phyloP scores from a whole-genome alignment of 2,888 invertebrate genomes.

The Noctua janthina region DNA sequence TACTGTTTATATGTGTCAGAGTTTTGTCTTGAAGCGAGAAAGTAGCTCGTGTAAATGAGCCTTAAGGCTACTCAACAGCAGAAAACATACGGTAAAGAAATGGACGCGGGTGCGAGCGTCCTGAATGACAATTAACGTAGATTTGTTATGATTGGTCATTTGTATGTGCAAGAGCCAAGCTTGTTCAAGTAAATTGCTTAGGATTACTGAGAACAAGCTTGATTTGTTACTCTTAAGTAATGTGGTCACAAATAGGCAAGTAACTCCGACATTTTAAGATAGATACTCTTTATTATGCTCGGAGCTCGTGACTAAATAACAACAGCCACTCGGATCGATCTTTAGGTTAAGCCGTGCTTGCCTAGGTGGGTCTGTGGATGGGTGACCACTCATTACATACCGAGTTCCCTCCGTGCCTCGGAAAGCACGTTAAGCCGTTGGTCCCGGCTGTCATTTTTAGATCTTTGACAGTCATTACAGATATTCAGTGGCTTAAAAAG shows the following conservation, averaged over 20 bases:
- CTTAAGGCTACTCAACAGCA: not conserved
- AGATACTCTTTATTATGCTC: not conserved
- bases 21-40: not conserved
- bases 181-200: conserved; percentile 17
- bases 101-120: conserved; percentile 18
- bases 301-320: too few relatives aligned
- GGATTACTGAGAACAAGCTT: conserved; percentile 2
- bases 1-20: not conserved
- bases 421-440: too few relatives aligned
- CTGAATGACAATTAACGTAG: conserved; percentile 26
- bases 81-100: conserved; percentile 47
- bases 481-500: too few relatives aligned
- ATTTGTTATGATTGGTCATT: conserved; percentile 29
- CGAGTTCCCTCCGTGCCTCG: too few relatives aligned
- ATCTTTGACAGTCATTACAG: too few relatives aligned
- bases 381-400: too few relatives aligned
- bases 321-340: too few relatives aligned
- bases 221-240: not conserved
- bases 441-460: too few relatives aligned
- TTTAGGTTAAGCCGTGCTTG: too few relatives aligned
- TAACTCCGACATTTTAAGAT: not conserved
- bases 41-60: conserved; percentile 1
- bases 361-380: too few relatives aligned
- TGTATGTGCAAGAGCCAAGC: conserved; percentile 18
- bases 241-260: not conserved